Evolutionary conservation across 2,888 invertebrate species (phyloP), one percentile per base, ranked within the genome.

Genomic region (Andrena hattorfiana): DNA sequence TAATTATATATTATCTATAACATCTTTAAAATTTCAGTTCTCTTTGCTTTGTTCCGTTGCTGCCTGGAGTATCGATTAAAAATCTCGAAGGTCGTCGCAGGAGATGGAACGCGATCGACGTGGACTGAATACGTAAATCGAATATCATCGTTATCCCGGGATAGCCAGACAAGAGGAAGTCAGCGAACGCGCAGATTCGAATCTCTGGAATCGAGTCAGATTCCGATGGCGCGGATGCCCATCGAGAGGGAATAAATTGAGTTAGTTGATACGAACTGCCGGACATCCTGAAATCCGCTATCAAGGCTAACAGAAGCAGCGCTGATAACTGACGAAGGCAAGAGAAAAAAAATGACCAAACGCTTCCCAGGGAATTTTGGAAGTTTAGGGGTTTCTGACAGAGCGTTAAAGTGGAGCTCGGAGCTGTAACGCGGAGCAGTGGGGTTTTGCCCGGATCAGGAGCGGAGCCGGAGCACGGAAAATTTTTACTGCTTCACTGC

Each of bases 61-160:
- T 42, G 16, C 16, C 16, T 42, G 4, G 16, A 42, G 42, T 62
- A 10, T 20, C 28, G 6, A 20, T 51, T 23, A 26, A 26, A 32
- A 67, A 60, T 49, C 5, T 26, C 35, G 16, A 0, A 26, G 56
- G 56, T 42, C 26, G 13, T 26, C 4, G 13, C 26, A 2, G 10
- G 23, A 56, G 23, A 20, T 23, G 56, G 56, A 23, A 42, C 42
- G 23, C 56, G 28, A 77, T 35, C 51, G 28, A 59, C 64, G 10
- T 48, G 10, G 16, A 42, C 6, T 30, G 64, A 48, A 59, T 71
- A 16, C 49, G 56, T 77, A 77, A 82, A 85, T 84, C 83, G 78
- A 81, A 74, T 82, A 74, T 77, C 74, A 71, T 73, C 76, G 83
- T 82, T 87, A 85, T 86, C 84, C 66, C 59, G 23, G 64, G 42